Base-by-base conservation (phyloP, 1,140 invertebrate species). In the Neodiprion lecontei region DNA sequence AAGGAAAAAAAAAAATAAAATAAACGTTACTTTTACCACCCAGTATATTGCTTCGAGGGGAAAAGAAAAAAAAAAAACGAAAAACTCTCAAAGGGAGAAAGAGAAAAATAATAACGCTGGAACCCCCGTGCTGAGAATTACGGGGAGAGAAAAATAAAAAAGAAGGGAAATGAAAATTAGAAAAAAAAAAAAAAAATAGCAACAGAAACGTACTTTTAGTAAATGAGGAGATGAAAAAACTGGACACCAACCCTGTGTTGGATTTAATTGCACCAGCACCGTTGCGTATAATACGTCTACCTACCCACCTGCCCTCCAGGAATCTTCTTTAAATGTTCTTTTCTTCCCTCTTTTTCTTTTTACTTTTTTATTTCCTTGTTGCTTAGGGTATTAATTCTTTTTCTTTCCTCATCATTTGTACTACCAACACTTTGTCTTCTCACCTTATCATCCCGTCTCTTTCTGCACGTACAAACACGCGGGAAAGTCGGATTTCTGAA, bases 171-270 rank as follows among this genome's bases (percentile, higher is more conserved):
- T 21, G 17, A 21, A 21, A 21, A 21, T 21, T 21, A 21, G 17
- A 21, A 21, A 40, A 40, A 40, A 40, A 40, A 40, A 4, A 40
- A 40, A 40, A 61, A 61, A 61, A 61, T 8, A 12, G 9, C 53
- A 61, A 40, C 28, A 40, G 28, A 40, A 61, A 61, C 11, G 53
- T 61, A 61, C 53, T 61, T 61, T 61, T 61, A 17, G 53, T 61
- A 61, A 61, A 61, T 61, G 53, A 61, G 53, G 53, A 61, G 53
- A 61, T 61, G 53, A 61, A 61, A 61, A 61, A 61, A 61, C 53
- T 61, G 53, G 53, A 61, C 53, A 61, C 53, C 53, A 61, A 61
- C 53, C 53, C 53, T 61, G 5, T 61, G 53, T 61, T 61, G n/a
- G 53, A 61, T 61, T 61, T 61, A 61, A 61, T 61, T 61, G 11